These are phyloP conservation scores for Donacobius atricapilla DNA, from an alignment of 2,113 vertebrate species.

Conservation along the genomic window DNA sequence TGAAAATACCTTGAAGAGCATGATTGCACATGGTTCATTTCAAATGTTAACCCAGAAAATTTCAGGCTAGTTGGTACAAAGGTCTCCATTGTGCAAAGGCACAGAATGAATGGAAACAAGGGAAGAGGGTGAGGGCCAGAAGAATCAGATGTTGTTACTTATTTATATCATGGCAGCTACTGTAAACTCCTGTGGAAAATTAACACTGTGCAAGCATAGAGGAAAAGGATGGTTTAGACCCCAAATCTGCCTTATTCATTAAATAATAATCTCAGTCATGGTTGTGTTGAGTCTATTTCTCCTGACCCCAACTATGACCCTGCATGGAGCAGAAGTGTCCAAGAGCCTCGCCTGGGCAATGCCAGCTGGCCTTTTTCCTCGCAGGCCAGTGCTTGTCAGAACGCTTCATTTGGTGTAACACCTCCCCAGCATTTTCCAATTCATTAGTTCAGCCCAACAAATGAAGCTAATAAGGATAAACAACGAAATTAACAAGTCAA, in stretches of 20 bases:
- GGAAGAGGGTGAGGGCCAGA: neutral
- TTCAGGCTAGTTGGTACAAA: neutral
- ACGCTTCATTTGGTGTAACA: fast-evolving
- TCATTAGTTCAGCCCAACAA: neutral
- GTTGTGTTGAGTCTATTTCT: neutral
- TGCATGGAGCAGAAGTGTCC: neutral
- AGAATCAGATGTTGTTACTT: neutral
- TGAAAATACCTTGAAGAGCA: neutral
- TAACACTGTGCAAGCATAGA: neutral
- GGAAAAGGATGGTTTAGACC: neutral
- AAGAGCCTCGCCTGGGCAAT: neutral
- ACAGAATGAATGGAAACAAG: neutral
- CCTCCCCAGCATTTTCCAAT: neutral
- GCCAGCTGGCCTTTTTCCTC: neutral
- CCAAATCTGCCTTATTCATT: neutral
- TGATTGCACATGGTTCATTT: neutral
- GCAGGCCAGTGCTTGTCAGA: neutral
- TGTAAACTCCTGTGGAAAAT: neutral
- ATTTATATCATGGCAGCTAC: fast-evolving
- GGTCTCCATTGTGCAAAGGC: neutral
- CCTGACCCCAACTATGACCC: fast-evolving
- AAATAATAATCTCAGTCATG: neutral
- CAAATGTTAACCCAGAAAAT: neutral
- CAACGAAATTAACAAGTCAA: neutral
- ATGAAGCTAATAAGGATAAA: neutral